Conservation (phyloP, 2,113 vertebrate species). For the Nycticebus coucang region DNA sequence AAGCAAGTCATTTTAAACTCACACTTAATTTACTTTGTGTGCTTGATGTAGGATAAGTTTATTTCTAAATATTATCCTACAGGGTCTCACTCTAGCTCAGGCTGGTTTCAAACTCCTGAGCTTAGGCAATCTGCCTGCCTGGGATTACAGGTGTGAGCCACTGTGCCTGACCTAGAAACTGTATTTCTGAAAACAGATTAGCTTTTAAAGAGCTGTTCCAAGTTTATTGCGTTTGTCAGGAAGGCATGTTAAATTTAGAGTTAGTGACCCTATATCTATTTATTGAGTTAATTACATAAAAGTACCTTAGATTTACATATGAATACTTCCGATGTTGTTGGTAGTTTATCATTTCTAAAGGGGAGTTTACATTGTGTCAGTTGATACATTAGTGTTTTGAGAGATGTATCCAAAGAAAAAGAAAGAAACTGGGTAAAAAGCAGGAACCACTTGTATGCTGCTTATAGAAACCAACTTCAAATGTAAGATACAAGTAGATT, state of each 20-base stretch:
- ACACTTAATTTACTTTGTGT: too few relatives aligned
- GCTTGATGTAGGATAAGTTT: too few relatives aligned
- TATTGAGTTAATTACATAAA: not conserved
- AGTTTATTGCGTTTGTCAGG: not conserved
- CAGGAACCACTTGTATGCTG: not conserved
- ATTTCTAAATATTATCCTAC: too few relatives aligned
- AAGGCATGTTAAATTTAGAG: not conserved
- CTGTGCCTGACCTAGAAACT: too few relatives aligned
- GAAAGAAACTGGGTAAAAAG: not conserved
- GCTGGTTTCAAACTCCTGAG: too few relatives aligned
- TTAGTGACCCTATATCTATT: not conserved
- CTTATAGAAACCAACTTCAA: not conserved
- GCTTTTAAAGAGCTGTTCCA: not conserved
- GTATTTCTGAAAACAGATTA: not conserved
- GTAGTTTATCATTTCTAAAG: not conserved
- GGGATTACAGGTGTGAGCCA: too few relatives aligned
- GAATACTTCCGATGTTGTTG: not conserved
- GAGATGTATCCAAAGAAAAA: not conserved
- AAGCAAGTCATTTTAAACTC: too few relatives aligned
- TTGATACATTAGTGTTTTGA: not conserved
- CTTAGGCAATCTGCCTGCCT: too few relatives aligned
- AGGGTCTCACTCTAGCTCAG: too few relatives aligned
- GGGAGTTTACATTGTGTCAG: not conserved
- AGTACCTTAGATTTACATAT: not conserved
- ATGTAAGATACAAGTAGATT: not conserved